phyloP scores from a whole-genome alignment of 2,113 vertebrate species.

The Rhodinocichla rosea region DNA sequence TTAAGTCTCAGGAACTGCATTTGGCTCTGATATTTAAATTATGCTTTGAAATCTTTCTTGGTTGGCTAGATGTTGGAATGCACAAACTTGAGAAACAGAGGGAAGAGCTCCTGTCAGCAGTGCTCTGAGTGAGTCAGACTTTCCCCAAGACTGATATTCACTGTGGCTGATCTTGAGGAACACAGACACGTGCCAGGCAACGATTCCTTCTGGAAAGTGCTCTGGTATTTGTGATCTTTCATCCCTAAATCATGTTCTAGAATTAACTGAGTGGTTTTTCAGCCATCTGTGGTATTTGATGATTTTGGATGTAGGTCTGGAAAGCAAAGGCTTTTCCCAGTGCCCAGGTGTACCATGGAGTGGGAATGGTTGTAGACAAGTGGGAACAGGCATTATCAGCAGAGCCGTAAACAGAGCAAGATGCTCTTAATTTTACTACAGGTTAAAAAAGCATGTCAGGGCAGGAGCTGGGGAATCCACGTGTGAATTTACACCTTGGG shows the following conservation, averaged over 20 bases:
- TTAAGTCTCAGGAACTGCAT: not conserved
- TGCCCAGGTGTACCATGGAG: not conserved
- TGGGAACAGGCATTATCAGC: not conserved
- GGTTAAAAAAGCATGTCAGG: not conserved
- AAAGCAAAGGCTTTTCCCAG: not conserved
- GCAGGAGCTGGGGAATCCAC: not conserved
- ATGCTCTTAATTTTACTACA: not conserved
- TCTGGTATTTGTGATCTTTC: not conserved
- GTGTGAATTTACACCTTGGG: not conserved
- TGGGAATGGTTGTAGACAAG: not conserved
- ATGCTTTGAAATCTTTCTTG: not conserved
- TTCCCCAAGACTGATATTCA: not conserved
- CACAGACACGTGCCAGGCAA: not conserved
- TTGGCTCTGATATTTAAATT: not conserved
- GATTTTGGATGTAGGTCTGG: not conserved
- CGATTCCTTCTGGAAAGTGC: not conserved
- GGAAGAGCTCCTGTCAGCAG: not conserved
- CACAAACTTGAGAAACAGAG: not conserved
- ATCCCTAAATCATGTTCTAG: not conserved
- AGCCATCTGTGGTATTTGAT: not conserved
- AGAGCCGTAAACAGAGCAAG: not conserved
- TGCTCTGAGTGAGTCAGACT: not conserved
- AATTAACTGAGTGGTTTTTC: not conserved
- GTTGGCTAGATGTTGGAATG: not conserved
- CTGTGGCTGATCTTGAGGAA: not conserved